Conservation (phyloP, 2,888 invertebrate genomes). For the Pachycephus smyrnensis region DNA sequence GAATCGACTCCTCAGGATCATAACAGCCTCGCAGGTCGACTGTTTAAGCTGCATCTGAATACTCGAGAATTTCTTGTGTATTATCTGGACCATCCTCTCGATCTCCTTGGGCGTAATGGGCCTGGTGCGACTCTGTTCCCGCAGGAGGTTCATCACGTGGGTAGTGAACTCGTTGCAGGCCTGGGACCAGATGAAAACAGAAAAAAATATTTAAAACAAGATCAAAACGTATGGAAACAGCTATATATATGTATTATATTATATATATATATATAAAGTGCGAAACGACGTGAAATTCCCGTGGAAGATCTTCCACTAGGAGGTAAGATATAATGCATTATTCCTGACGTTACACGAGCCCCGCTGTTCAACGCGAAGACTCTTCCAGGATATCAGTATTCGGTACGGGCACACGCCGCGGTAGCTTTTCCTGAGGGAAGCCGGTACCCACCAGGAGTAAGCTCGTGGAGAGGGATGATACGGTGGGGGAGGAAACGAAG, state of each 20-base stretch:
- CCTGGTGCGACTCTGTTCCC: conserved; percentile 96
- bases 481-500: conserved; percentile 26
- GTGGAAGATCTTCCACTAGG: not conserved
- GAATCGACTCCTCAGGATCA: conserved; percentile 93
- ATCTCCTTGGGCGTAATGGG: conserved; percentile 99
- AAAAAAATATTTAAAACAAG: not conserved
- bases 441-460: conserved; percentile 2
- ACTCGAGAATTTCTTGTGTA: conserved; percentile 97
- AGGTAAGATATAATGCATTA: conserved; percentile 57
- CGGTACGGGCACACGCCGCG: conserved; percentile 52
- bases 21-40: conserved; percentile 99
- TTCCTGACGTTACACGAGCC: conserved; percentile 47
- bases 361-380: conserved; percentile 58
- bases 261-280: not conserved
- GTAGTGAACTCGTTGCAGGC: conserved; percentile 99
- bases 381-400: conserved; percentile 65
- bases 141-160: conserved; percentile 98
- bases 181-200: conserved; percentile 60
- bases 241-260: not conserved
- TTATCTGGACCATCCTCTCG: conserved; percentile 98
- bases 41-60: conserved; percentile 99
- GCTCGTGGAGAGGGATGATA: conserved; percentile 25
- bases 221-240: not conserved
- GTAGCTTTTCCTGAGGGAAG: conserved; percentile 63
- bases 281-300: not conserved